Percentiles rank a stretch among this genome's conserved stretches.
Evolutionary conservation across 2,113 vertebrate genomes (phyloP).

Genomic region (Furnarius figulus): DNA sequence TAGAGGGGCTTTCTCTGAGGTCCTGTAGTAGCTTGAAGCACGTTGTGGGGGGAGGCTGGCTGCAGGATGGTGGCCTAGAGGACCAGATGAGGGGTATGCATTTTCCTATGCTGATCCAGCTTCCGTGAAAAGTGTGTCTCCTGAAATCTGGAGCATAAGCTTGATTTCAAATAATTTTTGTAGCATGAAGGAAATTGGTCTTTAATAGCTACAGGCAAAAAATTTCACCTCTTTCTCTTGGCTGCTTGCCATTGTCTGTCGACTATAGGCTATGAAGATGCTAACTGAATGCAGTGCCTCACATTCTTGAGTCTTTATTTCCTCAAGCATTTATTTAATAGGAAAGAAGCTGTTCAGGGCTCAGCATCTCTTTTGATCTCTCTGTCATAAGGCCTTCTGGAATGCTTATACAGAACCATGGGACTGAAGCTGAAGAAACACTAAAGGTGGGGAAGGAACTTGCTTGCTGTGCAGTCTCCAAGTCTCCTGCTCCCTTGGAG

Average conservation of each 20-base stretch:
- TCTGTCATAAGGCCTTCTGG: not conserved
- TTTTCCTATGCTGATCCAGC: not conserved
- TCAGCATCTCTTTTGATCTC: conserved; percentile 18
- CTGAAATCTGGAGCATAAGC: not conserved
- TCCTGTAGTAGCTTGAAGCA: not conserved
- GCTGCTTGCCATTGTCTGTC: not conserved
- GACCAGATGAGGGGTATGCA: not conserved
- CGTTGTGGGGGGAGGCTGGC: not conserved
- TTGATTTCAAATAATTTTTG: not conserved
- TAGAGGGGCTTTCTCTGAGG: not conserved
- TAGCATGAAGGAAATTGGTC: not conserved
- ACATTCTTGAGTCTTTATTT: not conserved
- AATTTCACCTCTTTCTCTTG: not conserved
- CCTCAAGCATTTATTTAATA: conserved; percentile 1
- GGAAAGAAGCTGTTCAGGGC: not conserved
- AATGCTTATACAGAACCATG: not conserved
- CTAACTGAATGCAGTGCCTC: not conserved
- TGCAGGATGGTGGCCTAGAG: not conserved
- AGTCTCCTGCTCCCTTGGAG: not conserved
- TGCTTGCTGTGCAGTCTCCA: not conserved
- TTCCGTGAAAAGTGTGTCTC: not conserved
- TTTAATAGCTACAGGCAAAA: not conserved
- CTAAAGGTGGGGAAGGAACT: not conserved
- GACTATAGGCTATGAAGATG: not conserved
- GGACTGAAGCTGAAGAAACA: not conserved